These are phyloP conservation scores for Gadus chalcogrammus DNA, from an alignment of 2,113 vertebrate species.

Conservation along the genomic window DNA sequence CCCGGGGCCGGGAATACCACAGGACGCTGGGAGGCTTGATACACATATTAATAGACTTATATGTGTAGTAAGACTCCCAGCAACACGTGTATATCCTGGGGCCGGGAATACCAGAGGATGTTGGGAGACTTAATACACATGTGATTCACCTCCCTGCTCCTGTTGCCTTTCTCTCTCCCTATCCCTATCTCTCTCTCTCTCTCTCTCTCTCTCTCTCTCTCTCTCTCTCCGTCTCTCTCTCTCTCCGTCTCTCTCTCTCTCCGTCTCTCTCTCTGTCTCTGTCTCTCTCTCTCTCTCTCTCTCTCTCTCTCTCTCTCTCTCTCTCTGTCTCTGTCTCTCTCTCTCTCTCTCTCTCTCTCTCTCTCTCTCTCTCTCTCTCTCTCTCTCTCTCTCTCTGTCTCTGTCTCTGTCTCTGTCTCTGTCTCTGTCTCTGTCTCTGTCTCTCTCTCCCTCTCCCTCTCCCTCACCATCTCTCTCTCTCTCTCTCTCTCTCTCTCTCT, in stretches of 20 bases:
- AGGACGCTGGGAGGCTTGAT: slow-evolving; percentile 54
- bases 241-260: not conserved
- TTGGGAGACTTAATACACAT: slow-evolving; percentile 51
- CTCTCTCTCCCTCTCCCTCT: too few relatives aligned
- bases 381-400: too few relatives aligned
- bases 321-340: too few relatives aligned
- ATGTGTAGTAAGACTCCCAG: slow-evolving; percentile 6
- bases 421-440: too few relatives aligned
- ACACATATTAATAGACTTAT: slow-evolving; percentile 27
- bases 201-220: slow-evolving; percentile 27
- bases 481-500: too few relatives aligned
- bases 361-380: too few relatives aligned
- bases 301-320: too few relatives aligned
- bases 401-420: not conserved
- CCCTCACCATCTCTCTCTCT: too few relatives aligned
- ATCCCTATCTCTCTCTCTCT: too few relatives aligned
- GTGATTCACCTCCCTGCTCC: slow-evolving; percentile 43
- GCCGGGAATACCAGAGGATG: slow-evolving; percentile 61
- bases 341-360: too few relatives aligned
- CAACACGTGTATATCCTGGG: slow-evolving; percentile 57
- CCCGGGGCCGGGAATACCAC: slow-evolving; percentile 58
- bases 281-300: not conserved
- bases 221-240: not conserved
- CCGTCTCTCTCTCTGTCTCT: too few relatives aligned
- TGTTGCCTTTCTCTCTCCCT: not conserved